Base-by-base conservation (phyloP, 2,113 vertebrate species). In the Percina caprodes region DNA sequence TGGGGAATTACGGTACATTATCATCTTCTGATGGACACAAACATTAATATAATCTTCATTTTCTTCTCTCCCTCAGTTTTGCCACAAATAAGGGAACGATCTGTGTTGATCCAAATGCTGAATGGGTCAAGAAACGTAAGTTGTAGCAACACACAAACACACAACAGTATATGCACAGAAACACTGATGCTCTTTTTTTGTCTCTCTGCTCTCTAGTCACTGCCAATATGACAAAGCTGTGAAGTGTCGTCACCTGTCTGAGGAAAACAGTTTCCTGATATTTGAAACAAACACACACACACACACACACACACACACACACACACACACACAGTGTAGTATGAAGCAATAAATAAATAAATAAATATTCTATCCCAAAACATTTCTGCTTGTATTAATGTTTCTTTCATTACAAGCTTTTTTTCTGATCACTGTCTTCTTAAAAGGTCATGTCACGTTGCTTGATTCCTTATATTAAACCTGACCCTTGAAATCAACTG, bases 41-140 rank as follows among this genome's bases (percentile, higher is more conserved):
- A 54, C 10, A 71, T 10, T 3, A 24, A 21, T 0, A 13, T 0
- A n/a, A 21, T 14, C 56, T 46, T 9, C 0, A 3, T 33, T 8
- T 54, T n/a, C 8, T 3, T 59, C 23, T 19, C 15, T 1, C 33
- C 33, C 2, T 12, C 24, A 85, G 83, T 33, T 62, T 85, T 2
- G 5, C 0, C 11, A 77, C 61, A 19, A 0, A 2, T 11, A 0
- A 0, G 0, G 55, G 48, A 39, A 2, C 0, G 2, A 19, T 24
- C 24, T 85, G 83, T 16, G 45, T 51, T 7, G 6, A 77, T 42
- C 83, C 83, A 5, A 1, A 55, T 0, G 12, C 2, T 14, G 0
- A 12, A 6, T 84, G 82, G 82, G 63, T 21, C 16, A 0, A 63
- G 26, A 2, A 7, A 0, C 1, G 82, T 84, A 63, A 79, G 82